Evolutionary conservation across 1,140 invertebrate species (phyloP).

Genomic region (Lepidostoma basale): DNA sequence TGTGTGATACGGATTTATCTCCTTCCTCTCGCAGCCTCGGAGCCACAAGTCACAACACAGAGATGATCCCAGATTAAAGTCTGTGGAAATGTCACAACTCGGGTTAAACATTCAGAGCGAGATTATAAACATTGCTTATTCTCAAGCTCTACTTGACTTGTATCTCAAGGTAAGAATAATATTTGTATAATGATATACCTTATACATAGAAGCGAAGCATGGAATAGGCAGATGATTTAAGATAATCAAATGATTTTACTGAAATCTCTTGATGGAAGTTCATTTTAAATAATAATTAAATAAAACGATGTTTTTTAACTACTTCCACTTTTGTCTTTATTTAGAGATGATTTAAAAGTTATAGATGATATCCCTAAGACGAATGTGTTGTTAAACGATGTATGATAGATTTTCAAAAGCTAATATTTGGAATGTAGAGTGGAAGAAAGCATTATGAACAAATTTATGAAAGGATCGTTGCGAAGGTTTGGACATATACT

Average conservation of each 20-base stretch:
- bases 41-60: conserved; percentile 9
- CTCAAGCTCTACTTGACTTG: no score
- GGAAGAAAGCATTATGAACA: neutral
- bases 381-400: neutral
- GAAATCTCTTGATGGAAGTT: no score
- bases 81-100: conserved; percentile 18
- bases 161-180: no score
- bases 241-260: no score
- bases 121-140: no score
- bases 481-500: neutral
- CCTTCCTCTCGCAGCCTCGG: neutral
- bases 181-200: no score
- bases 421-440: neutral
- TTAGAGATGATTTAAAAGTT: neutral
- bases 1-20: conserved; percentile 17
- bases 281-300: no score
- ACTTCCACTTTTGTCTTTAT: no score
- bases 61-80: conserved; percentile 18
- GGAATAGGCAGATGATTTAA: no score
- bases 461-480: neutral
- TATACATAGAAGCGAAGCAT: no score
- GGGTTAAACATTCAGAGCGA: conserved; percentile 11
- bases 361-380: neutral
- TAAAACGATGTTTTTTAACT: no score
- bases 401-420: neutral